Conservation (phyloP, 37 sponge, comb jelly and placozoan species). For the Aphrocallistes beatrix region DNA sequence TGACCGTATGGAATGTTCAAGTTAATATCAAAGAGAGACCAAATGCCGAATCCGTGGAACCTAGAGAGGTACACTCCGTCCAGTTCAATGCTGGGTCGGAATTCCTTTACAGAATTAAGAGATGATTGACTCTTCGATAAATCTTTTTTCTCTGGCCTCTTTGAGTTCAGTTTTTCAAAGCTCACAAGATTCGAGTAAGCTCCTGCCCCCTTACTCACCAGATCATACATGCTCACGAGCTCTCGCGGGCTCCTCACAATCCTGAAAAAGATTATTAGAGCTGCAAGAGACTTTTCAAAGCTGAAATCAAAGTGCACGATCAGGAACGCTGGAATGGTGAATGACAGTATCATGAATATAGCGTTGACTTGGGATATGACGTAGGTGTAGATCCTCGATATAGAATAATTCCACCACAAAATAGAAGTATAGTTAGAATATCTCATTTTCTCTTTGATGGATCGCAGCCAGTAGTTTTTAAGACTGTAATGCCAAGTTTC, state of each 20-base stretch:
- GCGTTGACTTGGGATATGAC: background rate
- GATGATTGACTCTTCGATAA: background rate
- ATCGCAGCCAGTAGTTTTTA: background rate
- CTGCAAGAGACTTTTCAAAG: background rate
- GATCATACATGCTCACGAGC: background rate
- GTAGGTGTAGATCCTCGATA: background rate
- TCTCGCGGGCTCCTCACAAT: background rate
- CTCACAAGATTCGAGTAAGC: background rate
- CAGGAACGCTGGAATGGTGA: background rate
- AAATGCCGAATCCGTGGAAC: conserved; percentile 14
- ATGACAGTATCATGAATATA: background rate
- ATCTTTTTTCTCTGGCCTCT: background rate
- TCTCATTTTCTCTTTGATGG: background rate
- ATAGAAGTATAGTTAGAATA: background rate
- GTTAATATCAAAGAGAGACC: conserved; percentile 43
- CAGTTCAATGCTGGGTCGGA: background rate
- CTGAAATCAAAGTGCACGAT: background rate
- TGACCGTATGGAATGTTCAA: conserved; percentile 32
- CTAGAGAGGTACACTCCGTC: background rate
- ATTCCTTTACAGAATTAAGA: background rate
- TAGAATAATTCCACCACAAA: background rate
- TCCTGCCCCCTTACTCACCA: conserved; percentile 12
- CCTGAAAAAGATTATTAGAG: background rate
- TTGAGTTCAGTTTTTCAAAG: background rate
- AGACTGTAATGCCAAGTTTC: background rate